phyloP scores from a whole-genome alignment of 1,140 invertebrate species.

The Halictus rubicundus region DNA sequence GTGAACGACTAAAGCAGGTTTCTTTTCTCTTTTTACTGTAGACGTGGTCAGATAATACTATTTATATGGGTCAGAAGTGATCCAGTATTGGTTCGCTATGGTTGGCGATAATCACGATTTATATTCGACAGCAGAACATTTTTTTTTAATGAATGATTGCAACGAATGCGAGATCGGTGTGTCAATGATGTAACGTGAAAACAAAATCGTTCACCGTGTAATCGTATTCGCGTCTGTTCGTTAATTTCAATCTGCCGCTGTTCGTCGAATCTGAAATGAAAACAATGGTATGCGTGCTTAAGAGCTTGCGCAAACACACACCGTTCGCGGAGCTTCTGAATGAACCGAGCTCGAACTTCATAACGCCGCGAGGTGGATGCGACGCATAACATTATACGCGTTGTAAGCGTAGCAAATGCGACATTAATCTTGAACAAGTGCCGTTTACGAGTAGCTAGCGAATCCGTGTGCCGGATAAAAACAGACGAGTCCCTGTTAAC shows the following conservation, averaged over 20 bases:
- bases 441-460: not conserved
- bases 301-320: not conserved
- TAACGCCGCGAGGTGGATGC: conserved; percentile 3
- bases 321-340: not conserved
- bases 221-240: not conserved
- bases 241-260: not conserved
- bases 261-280: not conserved
- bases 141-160: too few relatives aligned
- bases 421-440: conserved; percentile 28
- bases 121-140: too few relatives aligned
- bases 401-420: conserved; percentile 25
- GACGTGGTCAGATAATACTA: too few relatives aligned
- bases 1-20: too few relatives aligned
- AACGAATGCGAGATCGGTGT: too few relatives aligned
- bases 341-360: not conserved
- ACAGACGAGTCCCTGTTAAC: conserved; percentile 7
- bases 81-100: too few relatives aligned
- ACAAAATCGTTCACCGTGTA: too few relatives aligned
- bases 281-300: not conserved
- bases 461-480: not conserved
- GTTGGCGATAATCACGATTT: too few relatives aligned
- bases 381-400: conserved; percentile 21
- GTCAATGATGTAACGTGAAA: too few relatives aligned
- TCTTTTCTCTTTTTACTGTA: too few relatives aligned
- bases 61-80: too few relatives aligned